Evolutionary conservation across 2,113 vertebrate species (phyloP).

Genomic region (Stegostoma tigrinum): DNA sequence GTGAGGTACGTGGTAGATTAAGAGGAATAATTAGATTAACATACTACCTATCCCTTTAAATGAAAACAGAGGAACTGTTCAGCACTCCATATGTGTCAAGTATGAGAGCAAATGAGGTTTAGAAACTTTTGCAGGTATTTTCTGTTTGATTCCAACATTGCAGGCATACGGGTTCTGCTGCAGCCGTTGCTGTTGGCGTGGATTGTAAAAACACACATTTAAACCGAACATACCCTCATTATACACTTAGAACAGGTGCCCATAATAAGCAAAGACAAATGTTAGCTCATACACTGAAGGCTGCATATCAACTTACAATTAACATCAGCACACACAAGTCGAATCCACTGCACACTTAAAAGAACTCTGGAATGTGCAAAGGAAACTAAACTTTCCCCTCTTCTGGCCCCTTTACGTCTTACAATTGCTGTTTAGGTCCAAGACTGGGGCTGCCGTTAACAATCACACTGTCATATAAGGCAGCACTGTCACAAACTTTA

Average conservation of each 20-base stretch:
- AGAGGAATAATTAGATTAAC: background rate
- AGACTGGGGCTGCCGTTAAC: slow-evolving; percentile 6
- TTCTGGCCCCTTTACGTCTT: background rate
- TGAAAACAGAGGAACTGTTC: background rate
- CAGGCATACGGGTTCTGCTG: background rate
- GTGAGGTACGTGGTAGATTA: background rate
- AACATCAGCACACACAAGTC: slow-evolving; percentile 27
- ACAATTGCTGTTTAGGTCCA: slow-evolving; percentile 1
- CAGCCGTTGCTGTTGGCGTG: background rate
- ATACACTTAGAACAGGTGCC: slow-evolving; percentile 24
- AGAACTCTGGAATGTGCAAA: background rate
- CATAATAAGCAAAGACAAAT: slow-evolving; percentile 20
- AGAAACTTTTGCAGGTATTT: slow-evolving; percentile 13
- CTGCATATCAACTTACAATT: slow-evolving; percentile 31
- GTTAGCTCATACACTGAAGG: slow-evolving; percentile 19
- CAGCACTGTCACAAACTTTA: background rate
- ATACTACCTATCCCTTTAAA: background rate
- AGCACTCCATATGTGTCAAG: background rate
- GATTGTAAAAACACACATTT: slow-evolving; percentile 28
- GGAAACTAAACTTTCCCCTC: slow-evolving; percentile 27
- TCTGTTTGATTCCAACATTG: background rate
- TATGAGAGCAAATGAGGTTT: background rate
- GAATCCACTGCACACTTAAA: background rate
- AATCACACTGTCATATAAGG: slow-evolving; percentile 20
- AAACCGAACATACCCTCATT: slow-evolving; percentile 26